phyloP scores from a whole-genome alignment of 2,888 invertebrate genomes.

The Stenolophus ochropezus region DNA sequence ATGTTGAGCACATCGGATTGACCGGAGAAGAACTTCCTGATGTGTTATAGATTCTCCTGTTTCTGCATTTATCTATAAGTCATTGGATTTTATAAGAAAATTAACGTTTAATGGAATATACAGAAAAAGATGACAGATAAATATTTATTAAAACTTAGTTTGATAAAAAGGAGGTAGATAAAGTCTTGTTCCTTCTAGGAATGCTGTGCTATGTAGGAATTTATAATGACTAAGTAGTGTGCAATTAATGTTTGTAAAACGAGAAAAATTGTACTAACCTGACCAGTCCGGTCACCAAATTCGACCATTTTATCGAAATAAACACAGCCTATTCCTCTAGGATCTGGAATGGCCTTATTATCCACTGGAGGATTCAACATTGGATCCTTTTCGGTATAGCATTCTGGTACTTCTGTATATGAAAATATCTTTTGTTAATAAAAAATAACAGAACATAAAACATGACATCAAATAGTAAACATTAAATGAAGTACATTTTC shows the following conservation, averaged over 20 bases:
- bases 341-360: slow-evolving; percentile 64
- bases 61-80: slow-evolving; percentile 71
- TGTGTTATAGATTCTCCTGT: slow-evolving; percentile 73
- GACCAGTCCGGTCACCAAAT: slow-evolving; percentile 66
- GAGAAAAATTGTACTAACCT: slow-evolving; percentile 64
- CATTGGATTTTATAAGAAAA: too few relatives aligned
- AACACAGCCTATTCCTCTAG: slow-evolving; percentile 66
- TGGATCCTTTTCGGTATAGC: slow-evolving; percentile 34
- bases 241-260: background rate
- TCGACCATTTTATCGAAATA: slow-evolving; percentile 67
- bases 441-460: too few relatives aligned
- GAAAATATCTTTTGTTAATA: background rate
- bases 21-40: slow-evolving; percentile 70
- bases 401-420: slow-evolving; percentile 37
- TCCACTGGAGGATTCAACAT: slow-evolving; percentile 51
- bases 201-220: too few relatives aligned
- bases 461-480: too few relatives aligned
- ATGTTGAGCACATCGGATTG: slow-evolving; percentile 72
- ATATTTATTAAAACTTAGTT: too few relatives aligned
- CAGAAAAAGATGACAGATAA: too few relatives aligned
- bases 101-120: too few relatives aligned
- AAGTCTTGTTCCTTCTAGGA: too few relatives aligned
- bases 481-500: too few relatives aligned
- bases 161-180: too few relatives aligned
- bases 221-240: too few relatives aligned